These are phyloP conservation scores for Halictus ligatus DNA, from an alignment of 2,888 invertebrate species.

Conservation along the genomic window DNA sequence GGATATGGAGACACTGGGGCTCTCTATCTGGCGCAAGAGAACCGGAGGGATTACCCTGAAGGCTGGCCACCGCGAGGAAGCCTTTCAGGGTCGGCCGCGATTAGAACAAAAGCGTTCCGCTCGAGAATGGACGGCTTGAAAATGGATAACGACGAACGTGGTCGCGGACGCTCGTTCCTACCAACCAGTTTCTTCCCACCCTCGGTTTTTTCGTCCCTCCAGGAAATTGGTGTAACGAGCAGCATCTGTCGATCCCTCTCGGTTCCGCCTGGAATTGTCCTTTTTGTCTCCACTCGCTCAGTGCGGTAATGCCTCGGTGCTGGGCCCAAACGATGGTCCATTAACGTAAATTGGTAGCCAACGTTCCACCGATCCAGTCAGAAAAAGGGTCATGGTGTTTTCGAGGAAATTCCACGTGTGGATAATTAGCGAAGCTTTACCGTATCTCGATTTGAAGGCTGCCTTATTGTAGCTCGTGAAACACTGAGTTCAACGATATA, in stretches of 20 bases:
- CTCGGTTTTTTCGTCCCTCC: background rate
- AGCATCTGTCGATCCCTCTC: background rate
- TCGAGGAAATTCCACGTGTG: background rate
- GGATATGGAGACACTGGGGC: background rate
- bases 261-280: background rate
- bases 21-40: background rate
- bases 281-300: background rate
- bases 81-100: conserved; percentile 26
- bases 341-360: background rate
- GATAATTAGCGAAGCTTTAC: background rate
- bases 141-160: conserved; percentile 40
- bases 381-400: background rate
- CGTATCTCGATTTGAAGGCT: background rate
- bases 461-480: background rate
- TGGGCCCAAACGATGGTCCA: background rate
- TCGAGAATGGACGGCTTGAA: conserved; percentile 15
- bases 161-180: background rate
- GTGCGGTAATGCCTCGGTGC: background rate
- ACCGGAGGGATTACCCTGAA: conserved; percentile 26
- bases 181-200: background rate
- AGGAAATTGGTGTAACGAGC: conserved; percentile 2
- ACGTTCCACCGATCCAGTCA: background rate
- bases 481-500: background rate
- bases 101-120: conserved; percentile 43
- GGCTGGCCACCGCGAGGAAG: conserved; percentile 17